Evolutionary conservation across 2,797 vertebrate genomes (phyloP).

Genomic region (Molothrus aeneus): DNA sequence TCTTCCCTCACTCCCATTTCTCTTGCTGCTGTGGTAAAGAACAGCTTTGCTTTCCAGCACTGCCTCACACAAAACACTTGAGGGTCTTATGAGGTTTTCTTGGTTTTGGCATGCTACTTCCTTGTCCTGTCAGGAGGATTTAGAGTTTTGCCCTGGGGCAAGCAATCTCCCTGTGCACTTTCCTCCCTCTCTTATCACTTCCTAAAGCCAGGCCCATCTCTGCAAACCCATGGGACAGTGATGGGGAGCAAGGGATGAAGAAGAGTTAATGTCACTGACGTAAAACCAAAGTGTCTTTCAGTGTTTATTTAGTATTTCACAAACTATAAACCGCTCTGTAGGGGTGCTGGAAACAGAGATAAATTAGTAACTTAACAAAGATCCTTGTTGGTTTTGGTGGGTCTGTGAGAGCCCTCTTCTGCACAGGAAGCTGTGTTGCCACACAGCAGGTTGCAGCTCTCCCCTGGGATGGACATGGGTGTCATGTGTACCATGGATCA

Average conservation of each 20-base stretch:
- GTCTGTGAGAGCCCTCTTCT: neutral
- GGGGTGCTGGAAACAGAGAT: neutral
- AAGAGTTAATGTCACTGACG: neutral
- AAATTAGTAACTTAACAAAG: neutral
- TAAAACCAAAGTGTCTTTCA: neutral
- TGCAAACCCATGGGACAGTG: neutral
- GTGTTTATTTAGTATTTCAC: neutral
- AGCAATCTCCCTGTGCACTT: neutral
- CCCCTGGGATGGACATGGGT: neutral
- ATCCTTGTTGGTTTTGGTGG: neutral
- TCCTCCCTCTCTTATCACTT: neutral
- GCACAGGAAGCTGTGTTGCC: neutral
- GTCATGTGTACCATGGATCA: neutral
- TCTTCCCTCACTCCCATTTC: neutral
- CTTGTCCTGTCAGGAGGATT: neutral
- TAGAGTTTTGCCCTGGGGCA: neutral
- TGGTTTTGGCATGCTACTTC: neutral
- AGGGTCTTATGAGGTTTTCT: neutral
- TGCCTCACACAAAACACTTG: neutral
- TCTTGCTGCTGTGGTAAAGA: neutral
- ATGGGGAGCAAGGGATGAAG: neutral
- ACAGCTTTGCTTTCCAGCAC: neutral
- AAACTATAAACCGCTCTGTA: neutral
- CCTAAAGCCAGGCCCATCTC: neutral
- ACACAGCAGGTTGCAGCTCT: neutral